A percentile compares a stretch with the other conserved stretches of the same genome.
phyloP scores from a whole-genome alignment of 2,797 vertebrate species.

The Alcedo atthis region DNA sequence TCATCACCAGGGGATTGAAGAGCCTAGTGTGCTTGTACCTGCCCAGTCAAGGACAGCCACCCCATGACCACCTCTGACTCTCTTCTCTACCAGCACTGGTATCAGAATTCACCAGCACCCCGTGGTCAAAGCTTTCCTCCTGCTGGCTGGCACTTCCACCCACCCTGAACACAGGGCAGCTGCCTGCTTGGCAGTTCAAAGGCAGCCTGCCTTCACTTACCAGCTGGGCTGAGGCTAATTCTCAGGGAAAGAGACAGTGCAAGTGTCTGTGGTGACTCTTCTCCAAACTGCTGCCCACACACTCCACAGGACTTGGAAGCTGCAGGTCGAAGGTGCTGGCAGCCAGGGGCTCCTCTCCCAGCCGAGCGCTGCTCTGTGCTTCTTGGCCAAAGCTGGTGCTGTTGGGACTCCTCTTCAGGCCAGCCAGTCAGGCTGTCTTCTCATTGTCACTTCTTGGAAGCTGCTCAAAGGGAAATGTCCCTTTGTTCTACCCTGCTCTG shows the following conservation, averaged over 20 bases:
- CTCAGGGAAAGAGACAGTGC: neutral
- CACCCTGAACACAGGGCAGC: neutral
- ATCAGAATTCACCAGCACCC: neutral
- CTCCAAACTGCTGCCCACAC: neutral
- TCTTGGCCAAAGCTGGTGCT: neutral
- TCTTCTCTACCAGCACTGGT: neutral
- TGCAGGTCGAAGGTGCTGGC: neutral
- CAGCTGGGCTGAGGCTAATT: neutral
- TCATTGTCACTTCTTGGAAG: neutral
- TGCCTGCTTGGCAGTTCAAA: neutral
- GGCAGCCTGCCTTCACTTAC: neutral
- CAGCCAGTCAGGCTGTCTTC: neutral
- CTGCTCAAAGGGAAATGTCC: neutral
- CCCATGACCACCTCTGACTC: neutral
- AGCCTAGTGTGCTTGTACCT: neutral
- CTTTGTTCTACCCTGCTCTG: neutral
- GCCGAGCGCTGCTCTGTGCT: fast-evolving
- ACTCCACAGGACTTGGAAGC: neutral
- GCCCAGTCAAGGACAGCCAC: neutral
- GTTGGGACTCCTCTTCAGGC: neutral
- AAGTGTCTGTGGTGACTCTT: neutral
- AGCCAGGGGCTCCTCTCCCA: neutral
- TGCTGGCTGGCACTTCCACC: neutral
- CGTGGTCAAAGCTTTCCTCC: fast-evolving
- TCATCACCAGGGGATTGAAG: neutral